phyloP scores from a whole-genome alignment of 30 jellyfish, hydroid and myxozoan genomes.

The Pelagia noctiluca region DNA sequence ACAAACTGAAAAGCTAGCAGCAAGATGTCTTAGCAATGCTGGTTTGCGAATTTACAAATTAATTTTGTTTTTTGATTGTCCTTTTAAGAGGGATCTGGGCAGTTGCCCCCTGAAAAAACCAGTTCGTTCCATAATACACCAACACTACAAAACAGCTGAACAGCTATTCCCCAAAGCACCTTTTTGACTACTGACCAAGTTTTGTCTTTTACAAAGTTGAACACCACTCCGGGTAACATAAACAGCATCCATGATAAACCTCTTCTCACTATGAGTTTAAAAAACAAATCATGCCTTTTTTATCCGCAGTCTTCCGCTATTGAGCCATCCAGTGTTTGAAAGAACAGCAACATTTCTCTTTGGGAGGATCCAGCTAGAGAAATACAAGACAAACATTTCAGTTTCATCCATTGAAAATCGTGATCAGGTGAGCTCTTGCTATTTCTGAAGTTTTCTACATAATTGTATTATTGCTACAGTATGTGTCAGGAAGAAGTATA shows the following conservation, averaged over 20 bases:
- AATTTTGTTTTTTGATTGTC: no score
- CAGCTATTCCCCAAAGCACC: no score
- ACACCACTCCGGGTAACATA: no score
- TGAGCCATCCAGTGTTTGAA: constrained; percentile 90
- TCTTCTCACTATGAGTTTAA: neutral
- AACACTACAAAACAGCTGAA: no score
- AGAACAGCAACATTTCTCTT: constrained; percentile 89
- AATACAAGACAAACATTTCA: constrained; percentile 77
- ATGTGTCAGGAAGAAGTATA: neutral
- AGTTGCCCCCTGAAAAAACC: no score
- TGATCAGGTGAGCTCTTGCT: constrained; percentile 36
- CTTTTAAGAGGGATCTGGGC: no score
- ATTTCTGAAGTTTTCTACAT: neutral
- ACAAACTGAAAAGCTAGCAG: no score
- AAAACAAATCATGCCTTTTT: neutral
- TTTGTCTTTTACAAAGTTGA: no score
- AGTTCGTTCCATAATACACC: no score
- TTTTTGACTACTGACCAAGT: no score
- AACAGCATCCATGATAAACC: neutral
- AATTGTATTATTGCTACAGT: neutral
- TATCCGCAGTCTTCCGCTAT: constrained; percentile 81
- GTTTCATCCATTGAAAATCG: neutral
- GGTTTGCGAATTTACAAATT: no score
- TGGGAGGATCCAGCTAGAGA: constrained; percentile 86
- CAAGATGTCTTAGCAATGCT: no score